These are phyloP conservation scores for Tetranychus piercei DNA, from an alignment of 2,888 invertebrate genomes.

Conservation along the genomic window DNA sequence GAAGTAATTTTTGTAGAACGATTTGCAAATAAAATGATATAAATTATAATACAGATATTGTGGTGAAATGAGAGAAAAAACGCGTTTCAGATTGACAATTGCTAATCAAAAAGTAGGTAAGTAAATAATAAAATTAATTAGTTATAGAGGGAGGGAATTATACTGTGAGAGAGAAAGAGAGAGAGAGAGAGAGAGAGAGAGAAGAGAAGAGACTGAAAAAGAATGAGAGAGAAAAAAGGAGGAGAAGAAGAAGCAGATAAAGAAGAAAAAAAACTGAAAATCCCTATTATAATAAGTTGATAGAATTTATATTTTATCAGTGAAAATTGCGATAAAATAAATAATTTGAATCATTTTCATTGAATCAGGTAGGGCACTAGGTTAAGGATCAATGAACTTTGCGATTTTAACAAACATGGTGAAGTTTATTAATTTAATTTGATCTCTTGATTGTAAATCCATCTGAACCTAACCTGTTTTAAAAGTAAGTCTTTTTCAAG, in stretches of 20 bases:
- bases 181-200: neutral
- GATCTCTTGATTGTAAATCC: neutral
- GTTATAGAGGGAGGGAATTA: neutral
- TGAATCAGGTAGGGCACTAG: slow-evolving; percentile 1
- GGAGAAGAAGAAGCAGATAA: neutral
- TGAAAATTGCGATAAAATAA: neutral
- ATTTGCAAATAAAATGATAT: neutral
- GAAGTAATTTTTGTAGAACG: too few relatives aligned
- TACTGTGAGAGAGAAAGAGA: neutral
- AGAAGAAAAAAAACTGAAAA: neutral
- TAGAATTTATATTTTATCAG: neutral
- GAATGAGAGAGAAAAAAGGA: slow-evolving; percentile 7
- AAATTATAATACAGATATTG: neutral
- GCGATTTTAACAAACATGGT: neutral
- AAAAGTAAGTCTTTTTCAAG: neutral
- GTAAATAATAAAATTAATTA: neutral
- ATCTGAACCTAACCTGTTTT: neutral
- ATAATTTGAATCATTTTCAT: neutral
- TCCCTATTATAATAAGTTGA: neutral
- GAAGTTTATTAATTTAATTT: neutral
- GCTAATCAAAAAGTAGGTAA: neutral
- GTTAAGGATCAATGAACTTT: slow-evolving; percentile 1
- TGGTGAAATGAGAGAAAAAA: neutral
- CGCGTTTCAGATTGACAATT: too few relatives aligned
- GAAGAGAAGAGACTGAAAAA: neutral